Evolutionary conservation across 1,140 invertebrate species (phyloP).

Genomic region (Heliothis subflexa): DNA sequence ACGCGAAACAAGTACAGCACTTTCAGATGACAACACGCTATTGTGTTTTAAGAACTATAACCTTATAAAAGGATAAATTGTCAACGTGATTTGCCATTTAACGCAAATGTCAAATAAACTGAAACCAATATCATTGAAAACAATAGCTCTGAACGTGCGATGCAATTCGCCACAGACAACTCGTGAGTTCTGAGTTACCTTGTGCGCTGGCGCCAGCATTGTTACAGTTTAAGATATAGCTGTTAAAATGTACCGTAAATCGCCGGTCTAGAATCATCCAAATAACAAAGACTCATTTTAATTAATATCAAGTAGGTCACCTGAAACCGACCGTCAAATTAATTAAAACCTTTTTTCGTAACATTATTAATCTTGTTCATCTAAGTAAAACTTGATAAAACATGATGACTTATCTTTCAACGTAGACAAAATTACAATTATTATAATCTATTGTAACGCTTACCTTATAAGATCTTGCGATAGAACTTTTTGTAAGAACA

Average conservation of each 20-base stretch:
- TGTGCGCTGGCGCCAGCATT: too few species aligned
- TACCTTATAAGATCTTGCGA: conserved; percentile 31
- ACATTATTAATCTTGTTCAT: conserved; percentile 26
- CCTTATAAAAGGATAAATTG: too few species aligned
- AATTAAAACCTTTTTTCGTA: conserved; percentile 6
- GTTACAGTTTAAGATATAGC: background rate
- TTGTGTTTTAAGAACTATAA: too few species aligned
- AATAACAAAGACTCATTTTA: conserved; percentile 23
- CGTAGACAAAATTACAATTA: conserved; percentile 37
- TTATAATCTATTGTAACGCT: conserved; percentile 44
- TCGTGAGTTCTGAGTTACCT: too few species aligned
- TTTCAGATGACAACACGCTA: too few species aligned
- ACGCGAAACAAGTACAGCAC: too few species aligned
- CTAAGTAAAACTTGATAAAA: background rate
- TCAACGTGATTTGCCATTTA: background rate
- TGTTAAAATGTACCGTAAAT: background rate
- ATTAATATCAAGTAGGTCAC: background rate
- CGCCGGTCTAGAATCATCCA: background rate
- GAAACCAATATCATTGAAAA: background rate
- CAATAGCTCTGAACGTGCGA: too few species aligned
- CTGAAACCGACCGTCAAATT: conserved; percentile 1
- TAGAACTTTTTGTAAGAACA: conserved; percentile 43
- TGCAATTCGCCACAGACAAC: too few species aligned
- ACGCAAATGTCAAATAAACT: background rate
- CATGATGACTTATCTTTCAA: conserved; percentile 12